Evolutionary conservation across 1,140 invertebrate species (phyloP), one percentile per base, ranked within the genome.

Genomic region (Ceratina japonica): DNA sequence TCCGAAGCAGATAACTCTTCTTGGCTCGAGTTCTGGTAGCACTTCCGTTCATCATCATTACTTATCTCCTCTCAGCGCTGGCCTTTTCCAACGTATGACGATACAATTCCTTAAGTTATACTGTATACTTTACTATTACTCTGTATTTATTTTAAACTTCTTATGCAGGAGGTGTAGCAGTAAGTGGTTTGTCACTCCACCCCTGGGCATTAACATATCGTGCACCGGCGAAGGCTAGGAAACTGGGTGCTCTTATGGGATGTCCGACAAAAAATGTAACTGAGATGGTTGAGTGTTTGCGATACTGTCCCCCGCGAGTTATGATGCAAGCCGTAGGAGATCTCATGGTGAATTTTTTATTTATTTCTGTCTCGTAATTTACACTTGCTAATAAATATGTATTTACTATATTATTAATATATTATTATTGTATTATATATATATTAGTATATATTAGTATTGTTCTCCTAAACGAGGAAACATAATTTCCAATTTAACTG

Each of bases 141-240:
- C 15, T 56, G 8, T 8, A 54, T 15, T 10, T 79, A 51, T 54
- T 58, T 54, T 74, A 63, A 20, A 56, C n/a, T n/a, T 20, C 22
- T 74, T 16, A 62, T 18, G 3, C 12, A 87, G 93, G 94, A 64
- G 96, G 95, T 2, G 95, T 98, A 73, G 95, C 97, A 0, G 94
- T 96, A 91, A 97, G 96, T 87, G 97, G 97, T 0, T 95, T 95
- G 16, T 94, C 95, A 7, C 90, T 97, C 0, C 92, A 93, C 85
- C 94, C 94, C 2, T 98, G 96, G 97, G 94, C 95, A 0, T 92
- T 95, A 58, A 93, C 94, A 1, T 92, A 95, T 85, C 94, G 95
- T 56, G 93, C 96, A 0, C 89, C 93, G 2, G 93, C 95, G 78
- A 96, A 96, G 85, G 94, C 97, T 0, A 93, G 93, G 62, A 93